A percentile compares a stretch with the other conserved stretches of the same genome.
phyloP scores from a whole-genome alignment of 2,113 vertebrate species.

The Grammomys surdaster region DNA sequence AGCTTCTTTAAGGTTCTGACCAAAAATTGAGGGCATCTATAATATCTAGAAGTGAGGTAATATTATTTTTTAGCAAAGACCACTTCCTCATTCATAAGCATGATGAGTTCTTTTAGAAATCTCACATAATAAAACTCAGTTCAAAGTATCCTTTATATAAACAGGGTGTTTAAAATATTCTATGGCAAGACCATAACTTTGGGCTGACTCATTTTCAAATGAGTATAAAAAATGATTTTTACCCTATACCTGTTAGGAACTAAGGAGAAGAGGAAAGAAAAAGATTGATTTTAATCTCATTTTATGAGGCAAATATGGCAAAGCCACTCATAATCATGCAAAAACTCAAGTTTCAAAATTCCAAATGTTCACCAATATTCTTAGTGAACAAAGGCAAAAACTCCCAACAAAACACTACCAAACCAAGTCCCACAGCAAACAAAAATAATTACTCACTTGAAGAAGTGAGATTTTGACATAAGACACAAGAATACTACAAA shows the following conservation, averaged over 20 bases:
- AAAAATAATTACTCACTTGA: not conserved
- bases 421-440: not conserved
- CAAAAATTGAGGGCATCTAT: not conserved
- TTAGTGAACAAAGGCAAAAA: not conserved
- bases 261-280: not conserved
- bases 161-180: not conserved
- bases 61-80: not conserved
- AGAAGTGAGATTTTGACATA: not conserved
- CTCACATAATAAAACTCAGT: not conserved
- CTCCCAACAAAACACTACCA: not conserved
- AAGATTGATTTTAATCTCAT: not conserved
- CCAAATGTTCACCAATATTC: not conserved
- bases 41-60: not conserved
- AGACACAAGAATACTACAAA: too few relatives aligned
- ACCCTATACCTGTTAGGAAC: not conserved
- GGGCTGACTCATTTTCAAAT: not conserved
- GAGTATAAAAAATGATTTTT: not conserved
- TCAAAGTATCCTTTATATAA: not conserved
- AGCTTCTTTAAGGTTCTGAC: not conserved
- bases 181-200: not conserved
- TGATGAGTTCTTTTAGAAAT: not conserved
- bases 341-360: not conserved
- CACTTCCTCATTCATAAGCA: not conserved
- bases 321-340: not conserved
- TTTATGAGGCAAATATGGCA: not conserved